Base-by-base conservation (phyloP, 2,888 invertebrate genomes). In the Ectemnius cavifrons region DNA sequence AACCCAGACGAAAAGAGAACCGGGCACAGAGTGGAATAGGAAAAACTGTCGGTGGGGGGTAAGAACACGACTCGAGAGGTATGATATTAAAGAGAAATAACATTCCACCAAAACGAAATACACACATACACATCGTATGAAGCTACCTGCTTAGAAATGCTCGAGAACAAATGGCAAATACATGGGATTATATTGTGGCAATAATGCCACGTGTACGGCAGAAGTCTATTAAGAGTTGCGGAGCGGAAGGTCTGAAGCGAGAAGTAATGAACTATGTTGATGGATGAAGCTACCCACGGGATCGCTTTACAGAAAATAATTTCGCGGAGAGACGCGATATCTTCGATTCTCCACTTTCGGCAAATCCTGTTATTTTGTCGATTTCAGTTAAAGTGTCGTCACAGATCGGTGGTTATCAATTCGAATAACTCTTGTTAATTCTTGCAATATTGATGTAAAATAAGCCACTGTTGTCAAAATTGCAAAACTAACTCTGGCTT, bases 331-430 rank as follows among this genome's bases (percentile, higher is more conserved):
- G 47, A 65, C 60, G 64, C 69, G 63, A 66, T 46, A 59, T 49
- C 65, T 52, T 52, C 71, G 65, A 78, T 61, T 37, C 63, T 65
- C 65, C 27, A 70, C 45, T 67, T 71, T 77, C 70, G 69, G 59
- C 60, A 68, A 68, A 81, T 74, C 70, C 60, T 63, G 76, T 79
- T 79, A 77, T 74, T 79, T 77, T 77, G 79, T 81, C 81, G 81
- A 79, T 73, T 47, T 66, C 71, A 16, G 68, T 71, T 76, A 81
- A 74, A 68, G 63, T 72, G 68, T 70, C 72, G 45, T 69, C 66
- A 57, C 66, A 73, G 70, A 76, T 81, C 79, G 81, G 81, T 81
- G 76, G 23, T 2, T 23, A 23, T 23, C 23, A 3, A 23, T 23
- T 23, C 3, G 23, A 23, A 2, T 20, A 20, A 20, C 2, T 23